Conservation (phyloP, 1,140 invertebrate genomes). For the Phortica variegata region DNA sequence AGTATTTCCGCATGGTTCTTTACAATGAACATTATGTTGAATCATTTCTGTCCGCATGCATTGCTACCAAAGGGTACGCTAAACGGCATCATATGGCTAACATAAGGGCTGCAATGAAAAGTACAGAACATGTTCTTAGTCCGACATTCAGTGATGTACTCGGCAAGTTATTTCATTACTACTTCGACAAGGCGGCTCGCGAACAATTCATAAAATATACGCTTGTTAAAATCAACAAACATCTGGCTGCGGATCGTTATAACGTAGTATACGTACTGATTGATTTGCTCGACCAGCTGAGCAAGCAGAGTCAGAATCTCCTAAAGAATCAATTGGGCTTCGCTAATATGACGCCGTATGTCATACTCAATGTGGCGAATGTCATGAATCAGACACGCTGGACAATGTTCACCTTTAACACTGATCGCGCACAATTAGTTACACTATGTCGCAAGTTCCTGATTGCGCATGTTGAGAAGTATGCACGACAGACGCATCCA, state of each 20-base stretch:
- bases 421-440: slow-evolving; percentile 1
- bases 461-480: background rate
- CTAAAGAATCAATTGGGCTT: no score
- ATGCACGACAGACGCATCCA: no score
- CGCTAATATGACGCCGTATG: slow-evolving; percentile 17
- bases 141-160: no score
- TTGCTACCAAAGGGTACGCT: no score
- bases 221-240: slow-evolving; percentile 1
- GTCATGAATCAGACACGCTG: slow-evolving; percentile 24
- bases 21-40: no score
- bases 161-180: no score
- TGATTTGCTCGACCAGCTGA: slow-evolving; percentile 16
- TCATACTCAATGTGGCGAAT: slow-evolving; percentile 17
- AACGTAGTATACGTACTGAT: slow-evolving; percentile 9
- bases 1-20: background rate
- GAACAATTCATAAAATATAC: no score
- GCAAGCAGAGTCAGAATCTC: background rate
- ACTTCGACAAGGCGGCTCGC: no score
- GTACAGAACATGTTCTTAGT: no score
- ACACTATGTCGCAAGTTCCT: background rate
- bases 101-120: no score
- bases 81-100: no score
- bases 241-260: slow-evolving; percentile 8
- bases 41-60: no score
- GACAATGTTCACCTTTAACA: slow-evolving; percentile 23